A percentile compares a stretch with the other conserved stretches of the same genome.
Conservation (phyloP, 2,797 vertebrate genomes). For the Nasua narica region DNA sequence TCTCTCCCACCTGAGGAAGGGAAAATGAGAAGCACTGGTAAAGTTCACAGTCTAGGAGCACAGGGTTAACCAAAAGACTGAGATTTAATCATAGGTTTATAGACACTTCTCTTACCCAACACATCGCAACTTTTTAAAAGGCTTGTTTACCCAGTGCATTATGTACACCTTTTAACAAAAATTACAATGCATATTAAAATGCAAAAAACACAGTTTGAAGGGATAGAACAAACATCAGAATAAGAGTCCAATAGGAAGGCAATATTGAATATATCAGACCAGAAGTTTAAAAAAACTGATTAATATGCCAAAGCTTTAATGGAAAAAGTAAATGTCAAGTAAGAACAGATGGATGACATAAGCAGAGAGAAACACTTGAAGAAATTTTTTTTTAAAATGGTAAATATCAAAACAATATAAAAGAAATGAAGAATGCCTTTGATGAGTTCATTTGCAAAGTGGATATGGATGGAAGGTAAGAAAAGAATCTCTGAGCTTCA, state of each 20-base stretch:
- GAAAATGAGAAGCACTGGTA: not conserved
- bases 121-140: not conserved
- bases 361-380: not conserved
- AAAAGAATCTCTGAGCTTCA: not conserved
- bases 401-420: not conserved
- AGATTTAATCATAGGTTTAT: not conserved
- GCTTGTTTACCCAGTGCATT: not conserved
- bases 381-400: not conserved
- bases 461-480: not conserved
- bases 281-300: not conserved
- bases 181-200: not conserved
- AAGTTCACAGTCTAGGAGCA: not conserved
- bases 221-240: not conserved
- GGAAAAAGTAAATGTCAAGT: not conserved
- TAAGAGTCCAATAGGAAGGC: not conserved
- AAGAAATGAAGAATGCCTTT: not conserved
- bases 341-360: not conserved
- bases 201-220: not conserved
- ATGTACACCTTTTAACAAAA: not conserved
- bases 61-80: not conserved
- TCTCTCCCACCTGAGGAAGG: not conserved
- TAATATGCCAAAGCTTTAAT: not conserved
- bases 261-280: not conserved
- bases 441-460: not conserved
- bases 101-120: not conserved